Conservation (phyloP, 2,113 vertebrate genomes). For the Poeciliopsis occidentalis region DNA sequence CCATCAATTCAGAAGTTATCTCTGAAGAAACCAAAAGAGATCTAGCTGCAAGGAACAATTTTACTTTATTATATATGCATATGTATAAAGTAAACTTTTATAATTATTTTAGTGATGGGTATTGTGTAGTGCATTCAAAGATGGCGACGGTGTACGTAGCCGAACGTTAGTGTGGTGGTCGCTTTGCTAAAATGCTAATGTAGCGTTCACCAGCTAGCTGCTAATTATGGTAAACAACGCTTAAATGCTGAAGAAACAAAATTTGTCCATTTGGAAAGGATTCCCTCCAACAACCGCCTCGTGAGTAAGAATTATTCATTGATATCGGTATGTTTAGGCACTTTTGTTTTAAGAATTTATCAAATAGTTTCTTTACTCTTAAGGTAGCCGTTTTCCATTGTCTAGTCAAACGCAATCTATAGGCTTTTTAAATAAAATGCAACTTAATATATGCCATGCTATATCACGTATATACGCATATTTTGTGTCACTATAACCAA, state of each 20-base stretch:
- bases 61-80: too few relatives aligned
- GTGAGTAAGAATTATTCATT: background rate
- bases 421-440: too few relatives aligned
- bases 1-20: background rate
- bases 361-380: background rate
- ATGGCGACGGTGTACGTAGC: background rate
- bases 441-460: too few relatives aligned
- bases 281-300: background rate
- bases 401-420: too few relatives aligned
- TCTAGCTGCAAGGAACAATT: background rate
- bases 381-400: background rate
- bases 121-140: background rate
- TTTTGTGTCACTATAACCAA: too few relatives aligned
- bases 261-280: background rate
- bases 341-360: background rate
- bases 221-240: background rate
- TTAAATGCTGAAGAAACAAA: background rate
- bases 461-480: too few relatives aligned
- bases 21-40: background rate
- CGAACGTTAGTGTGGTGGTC: background rate
- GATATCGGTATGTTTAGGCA: background rate
- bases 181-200: background rate
- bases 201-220: background rate
- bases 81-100: background rate
- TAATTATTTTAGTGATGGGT: background rate